phyloP scores from a whole-genome alignment of 2,113 vertebrate species.

The Thunnus thynnus region DNA sequence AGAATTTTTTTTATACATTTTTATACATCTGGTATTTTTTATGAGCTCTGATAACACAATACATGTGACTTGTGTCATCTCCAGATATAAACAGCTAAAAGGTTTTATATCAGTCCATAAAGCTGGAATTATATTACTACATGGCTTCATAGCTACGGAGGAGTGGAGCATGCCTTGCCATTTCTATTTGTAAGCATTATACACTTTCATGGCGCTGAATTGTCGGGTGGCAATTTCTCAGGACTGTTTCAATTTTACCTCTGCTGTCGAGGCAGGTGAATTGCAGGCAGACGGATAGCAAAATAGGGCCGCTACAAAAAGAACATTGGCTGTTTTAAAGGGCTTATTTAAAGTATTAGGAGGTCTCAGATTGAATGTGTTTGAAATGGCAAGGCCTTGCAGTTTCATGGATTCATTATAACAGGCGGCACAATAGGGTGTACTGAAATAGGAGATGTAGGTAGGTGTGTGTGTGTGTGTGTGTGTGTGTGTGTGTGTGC shows the following conservation, averaged over 20 bases:
- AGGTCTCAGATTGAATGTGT: constrained; percentile 66
- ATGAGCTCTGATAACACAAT: neutral
- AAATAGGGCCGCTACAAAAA: constrained; percentile 68
- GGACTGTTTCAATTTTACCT: constrained; percentile 72
- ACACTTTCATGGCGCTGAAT: constrained; percentile 55
- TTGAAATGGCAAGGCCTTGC: constrained; percentile 72
- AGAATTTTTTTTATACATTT: no score
- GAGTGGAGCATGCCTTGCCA: constrained; percentile 12
- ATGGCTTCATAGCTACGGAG: constrained; percentile 9
- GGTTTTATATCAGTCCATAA: constrained; percentile 39
- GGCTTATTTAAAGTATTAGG: constrained; percentile 79
- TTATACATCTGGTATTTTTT: no score
- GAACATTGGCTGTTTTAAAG: constrained; percentile 80
- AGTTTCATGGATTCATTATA: constrained; percentile 76
- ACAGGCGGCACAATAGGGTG: constrained; percentile 62
- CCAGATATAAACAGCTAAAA: constrained; percentile 26
- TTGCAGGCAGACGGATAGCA: constrained; percentile 58
- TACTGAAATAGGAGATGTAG: constrained; percentile 56
- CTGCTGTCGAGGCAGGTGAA: constrained; percentile 60
- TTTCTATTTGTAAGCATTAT: constrained; percentile 61
- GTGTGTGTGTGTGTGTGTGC: constrained; percentile 25
- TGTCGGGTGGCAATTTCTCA: constrained; percentile 63
- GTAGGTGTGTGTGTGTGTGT: constrained; percentile 17
- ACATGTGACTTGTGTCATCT: neutral
- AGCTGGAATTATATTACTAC: constrained; percentile 38